Evolutionary conservation across 2,113 vertebrate genomes (phyloP).

Genomic region (Tragulus kanchil): DNA sequence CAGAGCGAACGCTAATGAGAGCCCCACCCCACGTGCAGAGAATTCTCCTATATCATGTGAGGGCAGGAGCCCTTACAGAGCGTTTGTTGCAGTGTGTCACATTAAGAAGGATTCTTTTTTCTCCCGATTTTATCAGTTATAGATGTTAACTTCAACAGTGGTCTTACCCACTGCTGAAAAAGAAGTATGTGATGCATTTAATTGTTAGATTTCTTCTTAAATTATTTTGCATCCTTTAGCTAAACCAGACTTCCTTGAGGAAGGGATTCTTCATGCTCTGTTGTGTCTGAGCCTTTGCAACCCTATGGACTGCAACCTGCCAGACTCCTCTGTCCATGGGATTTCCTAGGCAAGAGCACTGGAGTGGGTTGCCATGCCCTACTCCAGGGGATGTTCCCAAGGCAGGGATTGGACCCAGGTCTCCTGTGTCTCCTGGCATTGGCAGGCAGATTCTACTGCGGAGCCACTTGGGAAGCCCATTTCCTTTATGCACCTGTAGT

Average conservation of each 20-base stretch:
- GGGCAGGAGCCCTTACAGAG: background rate
- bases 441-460: background rate
- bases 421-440: background rate
- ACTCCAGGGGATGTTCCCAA: background rate
- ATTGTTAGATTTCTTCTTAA: background rate
- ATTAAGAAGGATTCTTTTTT: background rate
- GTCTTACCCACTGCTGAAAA: background rate
- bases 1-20: background rate
- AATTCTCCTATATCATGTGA: background rate
- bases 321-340: background rate
- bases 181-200: background rate
- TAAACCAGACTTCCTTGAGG: conserved; percentile 3
- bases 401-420: background rate
- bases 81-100: background rate
- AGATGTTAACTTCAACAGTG: background rate
- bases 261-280: background rate
- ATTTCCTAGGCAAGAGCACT: background rate
- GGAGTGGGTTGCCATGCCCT: background rate
- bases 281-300: background rate
- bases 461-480: background rate
- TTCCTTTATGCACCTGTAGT: background rate
- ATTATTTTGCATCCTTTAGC: background rate
- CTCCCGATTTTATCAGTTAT: background rate
- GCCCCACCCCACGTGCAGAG: background rate
- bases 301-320: background rate